These are phyloP conservation scores for Drosophila tripunctata DNA, from an alignment of 2,888 invertebrate genomes.

Conservation along the genomic window DNA sequence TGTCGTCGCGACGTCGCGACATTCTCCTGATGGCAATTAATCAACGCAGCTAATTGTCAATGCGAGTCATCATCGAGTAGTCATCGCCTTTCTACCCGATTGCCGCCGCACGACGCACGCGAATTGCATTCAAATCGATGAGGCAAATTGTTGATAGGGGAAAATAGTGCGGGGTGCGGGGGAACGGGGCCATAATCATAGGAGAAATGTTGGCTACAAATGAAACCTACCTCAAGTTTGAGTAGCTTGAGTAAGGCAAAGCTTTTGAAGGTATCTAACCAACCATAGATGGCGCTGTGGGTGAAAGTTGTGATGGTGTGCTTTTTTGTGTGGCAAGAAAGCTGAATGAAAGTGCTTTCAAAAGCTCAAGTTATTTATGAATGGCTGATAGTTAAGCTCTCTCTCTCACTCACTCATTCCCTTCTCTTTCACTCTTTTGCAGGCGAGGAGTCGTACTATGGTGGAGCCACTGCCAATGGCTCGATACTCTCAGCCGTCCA, in stretches of 20 bases:
- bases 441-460: slow-evolving; percentile 84
- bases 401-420: background rate
- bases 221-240: slow-evolving; percentile 65
- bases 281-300: slow-evolving; percentile 57
- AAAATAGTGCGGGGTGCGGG: background rate
- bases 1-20: slow-evolving; percentile 56
- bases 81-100: slow-evolving; percentile 35
- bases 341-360: slow-evolving; percentile 34
- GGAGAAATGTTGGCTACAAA: slow-evolving; percentile 11
- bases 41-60: slow-evolving; percentile 67
- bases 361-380: slow-evolving; percentile 56
- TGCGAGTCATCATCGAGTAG: slow-evolving; percentile 39
- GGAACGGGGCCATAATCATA: background rate
- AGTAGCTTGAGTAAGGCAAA: slow-evolving; percentile 41
- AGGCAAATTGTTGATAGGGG: background rate
- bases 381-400: slow-evolving; percentile 34
- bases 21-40: slow-evolving; percentile 58
- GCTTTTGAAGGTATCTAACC: slow-evolving; percentile 15
- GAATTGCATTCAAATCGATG: slow-evolving; percentile 64
- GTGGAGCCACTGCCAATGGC: slow-evolving; percentile 81
- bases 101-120: slow-evolving; percentile 36
- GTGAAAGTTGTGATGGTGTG: slow-evolving; percentile 51
- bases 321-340: slow-evolving; percentile 24
- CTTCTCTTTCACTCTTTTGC: background rate
- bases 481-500: slow-evolving; percentile 83